Conservation (phyloP, 2,113 vertebrate genomes). For the Salvator merianae region DNA sequence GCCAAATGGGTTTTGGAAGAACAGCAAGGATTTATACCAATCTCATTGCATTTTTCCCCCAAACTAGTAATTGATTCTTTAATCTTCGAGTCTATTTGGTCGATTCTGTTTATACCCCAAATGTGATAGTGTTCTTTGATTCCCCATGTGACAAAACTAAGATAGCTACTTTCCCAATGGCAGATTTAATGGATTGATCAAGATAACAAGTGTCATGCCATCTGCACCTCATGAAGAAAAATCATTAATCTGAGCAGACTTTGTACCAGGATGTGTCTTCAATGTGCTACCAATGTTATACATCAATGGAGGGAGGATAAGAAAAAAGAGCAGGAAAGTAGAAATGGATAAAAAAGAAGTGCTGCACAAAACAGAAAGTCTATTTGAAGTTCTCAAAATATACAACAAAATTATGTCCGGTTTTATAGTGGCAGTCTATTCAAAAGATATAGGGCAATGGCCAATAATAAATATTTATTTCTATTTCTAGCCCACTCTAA, state of each 20-base stretch:
- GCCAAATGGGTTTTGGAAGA: neutral
- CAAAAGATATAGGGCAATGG: too few species aligned
- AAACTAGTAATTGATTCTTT: slow-evolving; percentile 28
- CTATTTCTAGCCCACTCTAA: too few species aligned
- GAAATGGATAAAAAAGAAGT: neutral
- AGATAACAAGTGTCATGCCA: slow-evolving; percentile 7
- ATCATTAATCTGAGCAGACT: slow-evolving; percentile 16
- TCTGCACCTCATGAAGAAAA: slow-evolving; percentile 17
- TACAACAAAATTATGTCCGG: neutral
- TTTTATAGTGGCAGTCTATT: neutral
- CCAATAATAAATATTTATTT: too few species aligned
- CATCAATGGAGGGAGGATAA: rapidly evolving
- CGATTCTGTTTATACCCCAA: neutral
- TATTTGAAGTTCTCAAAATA: rapidly evolving
- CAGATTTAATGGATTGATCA: slow-evolving; percentile 35
- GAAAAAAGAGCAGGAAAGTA: neutral
- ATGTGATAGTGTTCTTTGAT: neutral
- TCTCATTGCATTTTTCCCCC: neutral
- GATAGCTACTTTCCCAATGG: neutral
- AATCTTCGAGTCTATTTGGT: slow-evolving; percentile 18
- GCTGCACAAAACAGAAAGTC: neutral
- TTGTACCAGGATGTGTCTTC: slow-evolving; percentile 7
- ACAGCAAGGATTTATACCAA: neutral
- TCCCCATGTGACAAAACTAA: neutral
- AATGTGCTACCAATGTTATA: neutral